Evolutionary conservation across 2,888 invertebrate genomes (phyloP).

Genomic region (Abrostola triplasia): DNA sequence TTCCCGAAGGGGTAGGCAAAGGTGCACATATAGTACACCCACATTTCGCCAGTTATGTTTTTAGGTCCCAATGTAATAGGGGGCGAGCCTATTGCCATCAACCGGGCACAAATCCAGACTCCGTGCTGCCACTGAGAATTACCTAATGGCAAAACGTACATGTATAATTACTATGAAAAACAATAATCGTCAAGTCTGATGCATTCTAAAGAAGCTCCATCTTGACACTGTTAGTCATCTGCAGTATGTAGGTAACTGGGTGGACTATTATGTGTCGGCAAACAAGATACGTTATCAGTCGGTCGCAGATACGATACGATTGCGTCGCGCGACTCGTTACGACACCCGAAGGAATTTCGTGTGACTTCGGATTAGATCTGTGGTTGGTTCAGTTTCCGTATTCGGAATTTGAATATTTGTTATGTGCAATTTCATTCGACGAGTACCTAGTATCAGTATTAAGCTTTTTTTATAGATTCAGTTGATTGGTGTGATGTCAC

Average conservation of each 20-base stretch:
- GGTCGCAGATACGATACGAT: slow-evolving; percentile 37
- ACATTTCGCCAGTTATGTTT: no score
- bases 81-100: no score
- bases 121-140: no score
- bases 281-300: slow-evolving; percentile 51
- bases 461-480: background rate
- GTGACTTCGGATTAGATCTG: slow-evolving; percentile 14
- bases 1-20: no score
- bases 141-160: no score
- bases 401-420: slow-evolving; percentile 12
- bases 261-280: slow-evolving; percentile 37
- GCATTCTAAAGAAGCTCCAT: slow-evolving; percentile 2
- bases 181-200: background rate
- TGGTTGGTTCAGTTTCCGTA: slow-evolving; percentile 34
- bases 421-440: background rate
- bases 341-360: slow-evolving; percentile 42
- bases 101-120: no score
- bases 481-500: no score
- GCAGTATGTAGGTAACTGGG: slow-evolving; percentile 48
- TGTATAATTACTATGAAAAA: background rate
- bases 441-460: background rate
- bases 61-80: no score
- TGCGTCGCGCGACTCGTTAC: slow-evolving; percentile 35
- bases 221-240: slow-evolving; percentile 37
- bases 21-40: no score